Evolutionary conservation across 2,113 vertebrate genomes (phyloP).

Genomic region (Ophiodon elongatus): DNA sequence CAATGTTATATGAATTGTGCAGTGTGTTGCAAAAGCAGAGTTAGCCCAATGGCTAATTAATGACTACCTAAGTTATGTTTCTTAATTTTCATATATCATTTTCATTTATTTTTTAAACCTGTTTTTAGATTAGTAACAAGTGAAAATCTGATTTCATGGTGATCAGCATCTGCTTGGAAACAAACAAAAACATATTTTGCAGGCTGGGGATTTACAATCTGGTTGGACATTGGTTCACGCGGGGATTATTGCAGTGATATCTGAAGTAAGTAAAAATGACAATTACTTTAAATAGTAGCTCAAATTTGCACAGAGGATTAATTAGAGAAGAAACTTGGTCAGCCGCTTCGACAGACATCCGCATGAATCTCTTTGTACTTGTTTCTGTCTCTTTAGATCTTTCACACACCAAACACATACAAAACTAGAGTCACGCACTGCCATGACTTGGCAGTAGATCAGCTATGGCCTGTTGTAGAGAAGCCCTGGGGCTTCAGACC

Average conservation of each 20-base stretch:
- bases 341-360: background rate
- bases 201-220: background rate
- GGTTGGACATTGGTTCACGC: background rate
- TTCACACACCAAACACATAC: conserved; percentile 4
- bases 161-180: background rate
- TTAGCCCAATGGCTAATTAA: background rate
- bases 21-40: background rate
- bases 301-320: background rate
- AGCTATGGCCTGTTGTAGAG: conserved; percentile 49
- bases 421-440: conserved; percentile 16
- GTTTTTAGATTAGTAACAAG: background rate
- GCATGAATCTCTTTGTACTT: background rate
- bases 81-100: background rate
- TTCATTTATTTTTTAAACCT: background rate
- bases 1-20: background rate
- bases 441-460: conserved; percentile 61
- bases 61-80: background rate
- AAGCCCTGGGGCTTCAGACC: conserved; percentile 58
- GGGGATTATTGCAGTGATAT: background rate
- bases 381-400: background rate
- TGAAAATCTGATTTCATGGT: background rate
- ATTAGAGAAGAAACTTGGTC: background rate
- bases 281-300: background rate
- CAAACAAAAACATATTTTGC: background rate
- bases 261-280: background rate